phyloP scores from a whole-genome alignment of 53 echinoderm and acorn worm genomes.

The Zoroaster sp. region DNA sequence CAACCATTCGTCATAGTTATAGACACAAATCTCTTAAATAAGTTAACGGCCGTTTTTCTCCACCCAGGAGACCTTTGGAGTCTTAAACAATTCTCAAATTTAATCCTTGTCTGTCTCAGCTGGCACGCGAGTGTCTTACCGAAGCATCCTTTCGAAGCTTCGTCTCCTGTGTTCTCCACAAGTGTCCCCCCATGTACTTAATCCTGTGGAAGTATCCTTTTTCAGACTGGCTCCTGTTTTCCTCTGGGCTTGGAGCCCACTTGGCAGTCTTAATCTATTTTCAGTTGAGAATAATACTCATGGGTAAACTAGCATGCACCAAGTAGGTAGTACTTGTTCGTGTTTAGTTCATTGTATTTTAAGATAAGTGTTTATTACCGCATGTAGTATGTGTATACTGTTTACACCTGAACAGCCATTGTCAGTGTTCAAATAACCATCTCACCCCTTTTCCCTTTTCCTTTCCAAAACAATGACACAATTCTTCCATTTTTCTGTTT shows the following conservation, averaged over 20 bases:
- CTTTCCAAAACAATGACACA: neutral
- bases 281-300: neutral
- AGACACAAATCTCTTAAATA: neutral
- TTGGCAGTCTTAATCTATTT: neutral
- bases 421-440: neutral
- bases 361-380: neutral
- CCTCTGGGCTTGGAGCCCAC: neutral
- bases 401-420: neutral
- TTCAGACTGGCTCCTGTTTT: neutral
- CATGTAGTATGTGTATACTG: neutral
- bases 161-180: neutral
- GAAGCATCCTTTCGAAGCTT: neutral
- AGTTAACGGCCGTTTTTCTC: too few species aligned
- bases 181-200: neutral
- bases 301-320: neutral
- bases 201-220: neutral
- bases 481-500: too few species aligned
- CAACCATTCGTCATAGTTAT: neutral
- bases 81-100: neutral
- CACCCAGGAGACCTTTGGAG: neutral
- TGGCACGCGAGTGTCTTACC: neutral
- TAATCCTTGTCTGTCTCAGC: neutral
- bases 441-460: neutral
- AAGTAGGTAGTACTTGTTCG: neutral
- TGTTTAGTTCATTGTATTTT: neutral